Evolutionary conservation across 2,113 vertebrate genomes (phyloP).

Genomic region (Dryoscopus gambensis): DNA sequence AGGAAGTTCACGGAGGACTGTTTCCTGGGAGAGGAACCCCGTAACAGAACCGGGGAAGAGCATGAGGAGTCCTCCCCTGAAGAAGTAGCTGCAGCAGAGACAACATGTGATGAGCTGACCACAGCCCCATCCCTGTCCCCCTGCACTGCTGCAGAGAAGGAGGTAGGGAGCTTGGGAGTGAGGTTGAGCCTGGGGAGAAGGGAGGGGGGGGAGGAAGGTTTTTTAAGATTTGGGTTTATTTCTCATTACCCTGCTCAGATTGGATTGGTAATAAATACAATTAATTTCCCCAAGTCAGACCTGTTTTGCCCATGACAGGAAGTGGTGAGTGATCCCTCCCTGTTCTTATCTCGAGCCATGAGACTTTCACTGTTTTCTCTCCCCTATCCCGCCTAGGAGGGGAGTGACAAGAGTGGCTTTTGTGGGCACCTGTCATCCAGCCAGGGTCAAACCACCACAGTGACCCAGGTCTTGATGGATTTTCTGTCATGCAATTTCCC

Average conservation of each 20-base stretch:
- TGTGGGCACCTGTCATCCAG: not conserved
- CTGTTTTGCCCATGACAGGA: not conserved
- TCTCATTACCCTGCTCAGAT: not conserved
- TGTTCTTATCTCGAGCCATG: rapidly evolving
- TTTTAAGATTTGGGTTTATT: not conserved
- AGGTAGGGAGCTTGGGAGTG: not conserved
- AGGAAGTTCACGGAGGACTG: not conserved
- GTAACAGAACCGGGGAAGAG: not conserved
- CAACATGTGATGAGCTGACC: not conserved
- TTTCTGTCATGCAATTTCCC: not conserved
- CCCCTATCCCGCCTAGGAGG: not conserved
- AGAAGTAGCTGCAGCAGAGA: not conserved
- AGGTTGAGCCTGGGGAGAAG: not conserved
- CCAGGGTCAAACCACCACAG: not conserved
- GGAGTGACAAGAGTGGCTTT: not conserved
- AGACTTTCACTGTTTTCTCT: not conserved
- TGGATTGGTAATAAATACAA: not conserved
- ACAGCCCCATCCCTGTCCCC: not conserved
- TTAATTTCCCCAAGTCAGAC: not conserved
- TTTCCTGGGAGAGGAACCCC: not conserved
- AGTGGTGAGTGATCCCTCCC: not conserved
- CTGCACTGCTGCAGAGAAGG: not conserved
- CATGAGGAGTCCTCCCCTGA: not conserved
- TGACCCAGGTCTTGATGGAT: not conserved
- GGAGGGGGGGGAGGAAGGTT: not conserved